These are phyloP conservation scores for Leucoraja ocellata DNA, from an alignment of 2,797 vertebrate genomes.

Conservation along the genomic window DNA sequence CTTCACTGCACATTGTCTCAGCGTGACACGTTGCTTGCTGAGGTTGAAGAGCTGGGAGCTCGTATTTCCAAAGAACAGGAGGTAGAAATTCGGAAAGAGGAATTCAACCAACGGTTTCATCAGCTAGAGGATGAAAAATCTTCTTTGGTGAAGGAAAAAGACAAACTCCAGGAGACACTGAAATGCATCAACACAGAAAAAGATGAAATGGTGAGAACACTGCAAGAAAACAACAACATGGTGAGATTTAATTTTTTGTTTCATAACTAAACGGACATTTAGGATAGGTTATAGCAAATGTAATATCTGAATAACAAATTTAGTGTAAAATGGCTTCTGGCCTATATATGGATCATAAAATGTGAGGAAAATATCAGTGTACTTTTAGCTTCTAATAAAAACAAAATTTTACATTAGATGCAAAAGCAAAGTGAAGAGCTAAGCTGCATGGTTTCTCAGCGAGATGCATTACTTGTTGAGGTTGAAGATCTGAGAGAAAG, in stretches of 20 bases:
- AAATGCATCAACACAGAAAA: constrained; percentile 41
- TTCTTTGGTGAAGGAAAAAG: constrained; percentile 12
- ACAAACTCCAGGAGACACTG: not conserved
- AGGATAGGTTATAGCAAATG: no score
- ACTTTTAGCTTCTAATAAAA: constrained; percentile 31
- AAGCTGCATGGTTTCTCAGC: constrained; percentile 42
- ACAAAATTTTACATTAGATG: not conserved
- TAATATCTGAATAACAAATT: constrained; percentile 27
- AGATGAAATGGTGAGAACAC: constrained; percentile 45
- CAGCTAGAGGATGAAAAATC: constrained; percentile 24
- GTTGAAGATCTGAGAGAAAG: constrained; percentile 45
- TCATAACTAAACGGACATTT: no score
- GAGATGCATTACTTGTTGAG: constrained; percentile 40
- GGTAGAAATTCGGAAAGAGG: not conserved
- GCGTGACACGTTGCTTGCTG: not conserved
- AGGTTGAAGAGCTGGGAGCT: not conserved
- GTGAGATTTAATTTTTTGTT: constrained; percentile 37
- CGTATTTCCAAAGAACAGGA: not conserved
- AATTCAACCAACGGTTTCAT: not conserved
- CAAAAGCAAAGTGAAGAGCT: constrained; percentile 17
- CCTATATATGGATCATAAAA: constrained; percentile 43
- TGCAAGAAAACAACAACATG: constrained; percentile 42
- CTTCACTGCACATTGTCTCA: not conserved
- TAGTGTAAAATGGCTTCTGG: constrained; percentile 41
- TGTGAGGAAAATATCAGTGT: not conserved